phyloP scores from a whole-genome alignment of 2,113 vertebrate genomes.

The Oryzias woworae region DNA sequence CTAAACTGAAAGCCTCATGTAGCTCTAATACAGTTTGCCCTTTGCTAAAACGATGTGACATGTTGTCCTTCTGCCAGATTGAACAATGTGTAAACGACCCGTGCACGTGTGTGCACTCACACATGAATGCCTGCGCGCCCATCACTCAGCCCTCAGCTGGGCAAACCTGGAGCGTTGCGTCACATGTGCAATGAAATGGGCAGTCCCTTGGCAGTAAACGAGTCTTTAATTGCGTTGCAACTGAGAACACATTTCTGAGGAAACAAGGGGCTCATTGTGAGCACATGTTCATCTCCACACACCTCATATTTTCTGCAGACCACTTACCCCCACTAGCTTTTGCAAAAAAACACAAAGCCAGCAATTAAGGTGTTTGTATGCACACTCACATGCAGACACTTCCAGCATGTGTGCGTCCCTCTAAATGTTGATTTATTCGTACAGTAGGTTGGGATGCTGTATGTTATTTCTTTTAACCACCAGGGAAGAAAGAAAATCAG shows the following conservation, averaged over 20 bases:
- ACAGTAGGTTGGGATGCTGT: conserved; percentile 14
- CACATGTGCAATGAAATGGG: conserved; percentile 57
- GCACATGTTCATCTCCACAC: conserved; percentile 64
- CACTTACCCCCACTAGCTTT: conserved; percentile 50
- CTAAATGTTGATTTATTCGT: conserved; percentile 15
- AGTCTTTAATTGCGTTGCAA: conserved; percentile 75
- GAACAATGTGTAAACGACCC: conserved; percentile 26
- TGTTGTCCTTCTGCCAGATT: conserved; percentile 42
- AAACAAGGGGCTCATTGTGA: conserved; percentile 77
- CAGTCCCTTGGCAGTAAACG: conserved; percentile 65
- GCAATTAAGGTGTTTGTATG: conserved; percentile 63
- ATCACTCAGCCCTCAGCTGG: conserved; percentile 50
- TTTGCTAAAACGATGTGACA: conserved; percentile 36
- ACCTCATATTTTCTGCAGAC: conserved; percentile 69
- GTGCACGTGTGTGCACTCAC: conserved; percentile 10
- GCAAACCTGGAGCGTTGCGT: conserved; percentile 57
- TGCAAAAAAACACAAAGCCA: conserved; percentile 64
- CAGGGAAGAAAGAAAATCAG: conserved; percentile 39
- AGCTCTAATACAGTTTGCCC: conserved; percentile 29
- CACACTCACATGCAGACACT: conserved; percentile 37
- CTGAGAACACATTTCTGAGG: conserved; percentile 69
- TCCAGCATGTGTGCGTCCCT: conserved; percentile 8
- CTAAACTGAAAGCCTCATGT: conserved; percentile 12
- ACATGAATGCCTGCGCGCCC: conserved; percentile 33
- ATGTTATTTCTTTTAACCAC: background rate